These are phyloP conservation scores for Plutella xylostella DNA, from an alignment of 2,888 invertebrate species.

Conservation along the genomic window DNA sequence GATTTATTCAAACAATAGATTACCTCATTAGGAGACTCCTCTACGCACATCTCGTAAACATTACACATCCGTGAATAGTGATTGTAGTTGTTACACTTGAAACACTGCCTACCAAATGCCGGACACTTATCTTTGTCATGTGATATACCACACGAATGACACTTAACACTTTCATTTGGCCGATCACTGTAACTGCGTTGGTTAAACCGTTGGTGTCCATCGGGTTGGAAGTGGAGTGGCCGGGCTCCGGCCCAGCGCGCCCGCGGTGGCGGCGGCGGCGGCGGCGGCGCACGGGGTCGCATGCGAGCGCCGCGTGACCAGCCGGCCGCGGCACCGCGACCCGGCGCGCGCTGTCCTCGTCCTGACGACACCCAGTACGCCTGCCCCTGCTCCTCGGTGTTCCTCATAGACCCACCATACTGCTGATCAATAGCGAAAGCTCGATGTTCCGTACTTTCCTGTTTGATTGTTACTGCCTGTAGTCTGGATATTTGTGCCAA, in stretches of 20 bases:
- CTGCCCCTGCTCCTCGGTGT: too few species aligned
- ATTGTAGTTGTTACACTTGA: slow-evolving; percentile 3
- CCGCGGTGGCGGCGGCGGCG: not conserved
- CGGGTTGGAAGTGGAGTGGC: too few species aligned
- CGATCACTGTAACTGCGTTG: not conserved
- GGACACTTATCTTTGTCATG: slow-evolving; percentile 6
- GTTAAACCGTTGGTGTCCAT: too few species aligned
- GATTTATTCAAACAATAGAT: too few species aligned
- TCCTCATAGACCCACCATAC: not conserved
- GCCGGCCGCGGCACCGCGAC: not conserved
- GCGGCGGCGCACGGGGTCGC: not conserved
- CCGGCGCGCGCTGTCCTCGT: not conserved
- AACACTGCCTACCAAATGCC: slow-evolving; percentile 4
- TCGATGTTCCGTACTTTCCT: not conserved
- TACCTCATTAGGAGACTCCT: not conserved
- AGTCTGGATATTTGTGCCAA: not conserved
- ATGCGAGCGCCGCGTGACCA: not conserved
- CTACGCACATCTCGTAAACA: not conserved
- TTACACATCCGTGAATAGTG: slow-evolving; percentile 1
- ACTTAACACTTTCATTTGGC: not conserved
- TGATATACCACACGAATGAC: not conserved
- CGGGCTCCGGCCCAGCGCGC: not conserved
- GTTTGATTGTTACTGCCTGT: not conserved
- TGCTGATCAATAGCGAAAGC: not conserved
- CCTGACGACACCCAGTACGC: not conserved